Percentiles rank a stretch among this genome's conserved stretches.
Conservation (phyloP, 2,888 invertebrate species). For the Listrodromus nycthemerus region DNA sequence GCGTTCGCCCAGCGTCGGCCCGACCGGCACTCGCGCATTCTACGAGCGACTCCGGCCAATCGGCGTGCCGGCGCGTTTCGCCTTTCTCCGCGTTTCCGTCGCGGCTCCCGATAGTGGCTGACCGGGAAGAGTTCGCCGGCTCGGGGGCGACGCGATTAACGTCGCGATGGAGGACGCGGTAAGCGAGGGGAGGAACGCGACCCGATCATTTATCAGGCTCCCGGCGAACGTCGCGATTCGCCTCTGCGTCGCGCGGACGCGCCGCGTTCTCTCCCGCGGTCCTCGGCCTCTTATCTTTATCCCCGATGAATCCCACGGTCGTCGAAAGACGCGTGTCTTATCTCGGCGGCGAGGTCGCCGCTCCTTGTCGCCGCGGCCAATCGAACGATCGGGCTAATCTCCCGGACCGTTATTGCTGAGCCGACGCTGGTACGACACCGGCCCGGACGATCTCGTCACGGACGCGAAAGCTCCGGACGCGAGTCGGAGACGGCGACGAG, state of each 20-base stretch:
- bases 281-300: constrained; percentile 44
- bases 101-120: constrained; percentile 54
- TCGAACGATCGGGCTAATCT: constrained; percentile 52
- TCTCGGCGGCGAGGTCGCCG: constrained; percentile 45
- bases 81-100: constrained; percentile 56
- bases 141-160: constrained; percentile 18
- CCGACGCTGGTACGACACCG: not conserved
- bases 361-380: constrained; percentile 24
- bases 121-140: constrained; percentile 33
- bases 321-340: constrained; percentile 53
- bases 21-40: constrained; percentile 15
- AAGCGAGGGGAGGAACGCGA: not conserved
- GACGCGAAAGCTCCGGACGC: not conserved
- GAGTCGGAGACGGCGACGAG: too few species aligned
- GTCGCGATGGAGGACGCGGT: constrained; percentile 34
- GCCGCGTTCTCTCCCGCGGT: not conserved
- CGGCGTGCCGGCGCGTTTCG: constrained; percentile 60
- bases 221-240: not conserved
- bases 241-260: constrained; percentile 24
- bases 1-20: constrained; percentile 12
- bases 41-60: constrained; percentile 53
- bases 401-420: constrained; percentile 44
- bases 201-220: constrained; percentile 55
- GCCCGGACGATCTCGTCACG: not conserved
- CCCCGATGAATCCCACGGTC: constrained; percentile 34